Evolutionary conservation across 2,888 invertebrate genomes (phyloP), one percentile per base, ranked within the genome.

Genomic region (Teleiodes luculella): DNA sequence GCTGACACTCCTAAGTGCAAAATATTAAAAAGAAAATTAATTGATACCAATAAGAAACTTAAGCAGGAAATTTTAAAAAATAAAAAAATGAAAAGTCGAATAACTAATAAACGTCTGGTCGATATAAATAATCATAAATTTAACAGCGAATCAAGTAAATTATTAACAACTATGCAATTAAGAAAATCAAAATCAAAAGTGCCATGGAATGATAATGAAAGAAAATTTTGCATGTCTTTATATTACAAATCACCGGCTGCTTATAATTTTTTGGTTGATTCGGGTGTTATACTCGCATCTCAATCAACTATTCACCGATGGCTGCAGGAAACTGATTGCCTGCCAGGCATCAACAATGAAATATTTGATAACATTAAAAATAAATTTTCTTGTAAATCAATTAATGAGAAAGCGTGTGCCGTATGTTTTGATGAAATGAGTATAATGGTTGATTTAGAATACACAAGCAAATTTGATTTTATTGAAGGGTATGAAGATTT

Each of bases 401-500:
- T 37, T 37, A 37, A 14, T 14, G 14, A 37, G 1, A 37, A 14
- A 37, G 14, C 37, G 8, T 37, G 37, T 14, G 37, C 14, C 7
- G 13, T 37, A 16, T 56, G 54, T 48, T 60, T 60, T 45, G 62
- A 62, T 43, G 59, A 63, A 61, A 63, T 61, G 55, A 14, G 41
- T 8, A 63, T 59, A n/a, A 63, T 57, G 59, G 11, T 8, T 31
- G 46, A 56, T 55, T 54, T 61, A 49, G 57, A 63, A 52, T 63
- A 61, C 30, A 49, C 58, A 1, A 57, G 53, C 10, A 61, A 59
- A 57, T 57, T 46, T 58, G 60, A 63, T 51, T 45, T 56, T 4
- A 59, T 58, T 30, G 61, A 61, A 45, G 63, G 63, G 2, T 63
- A 54, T 57, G 58, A 63, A 57, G 61, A 61, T 56, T 55, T 57